Evolutionary conservation across 2,797 vertebrate genomes (phyloP).

Genomic region (Arnoldichthys spilopterus): DNA sequence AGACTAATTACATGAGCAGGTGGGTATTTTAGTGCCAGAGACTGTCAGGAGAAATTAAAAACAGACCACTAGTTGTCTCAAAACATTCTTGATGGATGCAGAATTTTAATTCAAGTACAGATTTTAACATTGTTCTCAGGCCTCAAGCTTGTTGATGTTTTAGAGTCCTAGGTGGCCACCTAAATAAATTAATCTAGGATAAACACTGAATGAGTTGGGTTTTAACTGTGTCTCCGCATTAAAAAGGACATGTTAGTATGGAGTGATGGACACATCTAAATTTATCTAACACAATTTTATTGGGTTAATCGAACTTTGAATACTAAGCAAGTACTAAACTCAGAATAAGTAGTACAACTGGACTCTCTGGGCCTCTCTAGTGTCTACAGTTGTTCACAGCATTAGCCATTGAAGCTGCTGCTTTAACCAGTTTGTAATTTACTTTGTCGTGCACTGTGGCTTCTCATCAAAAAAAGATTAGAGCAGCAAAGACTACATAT

Average conservation of each 20-base stretch:
- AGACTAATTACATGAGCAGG: conserved; percentile 63
- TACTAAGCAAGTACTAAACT: conserved; percentile 61
- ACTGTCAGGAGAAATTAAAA: conserved; percentile 50
- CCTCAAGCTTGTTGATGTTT: conserved; percentile 10
- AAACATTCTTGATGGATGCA: conserved; percentile 19
- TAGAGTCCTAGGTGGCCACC: neutral
- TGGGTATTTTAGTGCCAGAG: conserved; percentile 45
- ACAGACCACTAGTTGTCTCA: conserved; percentile 21
- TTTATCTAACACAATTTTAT: too few species aligned
- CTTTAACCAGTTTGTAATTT: neutral
- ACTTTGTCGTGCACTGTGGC: neutral
- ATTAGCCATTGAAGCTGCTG: neutral
- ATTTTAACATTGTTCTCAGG: conserved; percentile 4
- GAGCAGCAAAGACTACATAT: neutral
- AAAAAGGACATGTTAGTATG: conserved; percentile 49
- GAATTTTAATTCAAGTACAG: conserved; percentile 24
- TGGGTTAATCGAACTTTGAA: conserved; percentile 62
- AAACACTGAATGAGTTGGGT: neutral
- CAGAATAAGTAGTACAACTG: conserved; percentile 9
- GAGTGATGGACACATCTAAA: conserved; percentile 66
- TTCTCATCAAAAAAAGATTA: neutral
- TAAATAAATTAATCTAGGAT: neutral
- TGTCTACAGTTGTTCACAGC: neutral
- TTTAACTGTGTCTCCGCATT: conserved; percentile 49
- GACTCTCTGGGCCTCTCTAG: conserved; percentile 1